These are phyloP conservation scores for Ichneumoninae sp. DNA, from an alignment of 2,888 invertebrate genomes.

Conservation along the genomic window DNA sequence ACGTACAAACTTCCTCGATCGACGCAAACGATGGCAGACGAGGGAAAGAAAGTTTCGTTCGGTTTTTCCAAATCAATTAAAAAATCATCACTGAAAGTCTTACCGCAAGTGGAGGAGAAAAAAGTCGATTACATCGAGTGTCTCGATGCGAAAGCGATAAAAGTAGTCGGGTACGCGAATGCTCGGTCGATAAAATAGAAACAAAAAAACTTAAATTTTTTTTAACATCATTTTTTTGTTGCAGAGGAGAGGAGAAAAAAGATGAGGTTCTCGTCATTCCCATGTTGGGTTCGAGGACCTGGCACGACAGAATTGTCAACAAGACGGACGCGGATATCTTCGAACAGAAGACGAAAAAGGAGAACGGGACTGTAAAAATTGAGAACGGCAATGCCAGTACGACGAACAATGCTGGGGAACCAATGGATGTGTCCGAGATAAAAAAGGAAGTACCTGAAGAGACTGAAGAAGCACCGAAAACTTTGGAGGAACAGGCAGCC, in stretches of 20 bases:
- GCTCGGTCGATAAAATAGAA: slow-evolving; percentile 37
- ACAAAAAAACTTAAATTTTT: background rate
- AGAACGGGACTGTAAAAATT: slow-evolving; percentile 33
- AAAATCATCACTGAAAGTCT: slow-evolving; percentile 84
- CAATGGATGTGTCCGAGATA: slow-evolving; percentile 67
- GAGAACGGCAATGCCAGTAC: background rate
- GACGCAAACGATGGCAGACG: slow-evolving; percentile 79
- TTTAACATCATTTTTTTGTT: background rate
- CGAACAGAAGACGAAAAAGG: slow-evolving; percentile 74
- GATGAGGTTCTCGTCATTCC: slow-evolving; percentile 89
- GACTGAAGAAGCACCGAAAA: slow-evolving; percentile 74
- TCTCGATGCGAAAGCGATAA: slow-evolving; percentile 91
- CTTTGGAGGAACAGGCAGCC: slow-evolving; percentile 90
- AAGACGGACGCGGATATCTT: slow-evolving; percentile 85
- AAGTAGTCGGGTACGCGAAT: slow-evolving; percentile 89
- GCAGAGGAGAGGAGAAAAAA: slow-evolving; percentile 86
- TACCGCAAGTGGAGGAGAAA: slow-evolving; percentile 83
- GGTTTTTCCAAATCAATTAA: slow-evolving; percentile 90
- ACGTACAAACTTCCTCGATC: slow-evolving; percentile 1
- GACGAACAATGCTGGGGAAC: slow-evolving; percentile 64
- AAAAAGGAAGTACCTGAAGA: slow-evolving; percentile 73
- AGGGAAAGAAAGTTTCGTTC: slow-evolving; percentile 92
- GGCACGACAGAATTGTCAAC: slow-evolving; percentile 84
- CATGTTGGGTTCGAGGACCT: slow-evolving; percentile 83
- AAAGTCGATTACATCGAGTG: slow-evolving; percentile 91